Evolutionary conservation across 1,140 invertebrate species (phyloP), one percentile per base, ranked within the genome.

Genomic region (Trypoxylus dichotomus): DNA sequence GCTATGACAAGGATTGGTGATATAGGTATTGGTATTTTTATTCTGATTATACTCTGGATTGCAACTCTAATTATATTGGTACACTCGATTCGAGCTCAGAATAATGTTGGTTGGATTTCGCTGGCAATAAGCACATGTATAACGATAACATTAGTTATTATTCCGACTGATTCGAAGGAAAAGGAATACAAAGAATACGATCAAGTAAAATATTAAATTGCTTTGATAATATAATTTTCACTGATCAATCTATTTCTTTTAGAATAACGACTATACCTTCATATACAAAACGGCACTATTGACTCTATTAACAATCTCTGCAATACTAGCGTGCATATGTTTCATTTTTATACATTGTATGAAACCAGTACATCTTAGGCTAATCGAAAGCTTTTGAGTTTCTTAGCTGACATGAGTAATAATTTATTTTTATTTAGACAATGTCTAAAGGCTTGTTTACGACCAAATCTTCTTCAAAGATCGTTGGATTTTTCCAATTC

Each of bases 231-330:
- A 13, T 21, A 25, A 15, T 74, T 75, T 76, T 78, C 71, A 63
- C 71, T 13, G 37, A 77, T 79, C 76, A 83, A 41, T 11, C 37
- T 41, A 47, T 81, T 82, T 79, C 83, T 90, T 90, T 71, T 83
- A 91, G 90, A 85, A 87, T 21, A 90, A 89, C 74, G 90, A 91
- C 81, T 87, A 89, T 76, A 81, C 88, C n/a, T 89, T 89, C 77
- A 83, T 91, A 32, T 90, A 89, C 86, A 86, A 89, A 81, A 83
- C 88, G 41, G 81, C 88, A 43, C 83, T 90, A 13, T 76, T 90
- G 5, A 83, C 85, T 41, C 78, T 91, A 37, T 77, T 91, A 29
- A 79, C 82, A 24, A 77, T 88, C 24, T 89, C 88, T 75, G 79
- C 88, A n/a, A 25, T 89, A 21, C 81, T 86, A 76, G 87, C 87